A percentile compares a stretch with the other conserved stretches of the same genome.
Conservation (phyloP, 2,113 vertebrate genomes). For the Taurulus bubalis region DNA sequence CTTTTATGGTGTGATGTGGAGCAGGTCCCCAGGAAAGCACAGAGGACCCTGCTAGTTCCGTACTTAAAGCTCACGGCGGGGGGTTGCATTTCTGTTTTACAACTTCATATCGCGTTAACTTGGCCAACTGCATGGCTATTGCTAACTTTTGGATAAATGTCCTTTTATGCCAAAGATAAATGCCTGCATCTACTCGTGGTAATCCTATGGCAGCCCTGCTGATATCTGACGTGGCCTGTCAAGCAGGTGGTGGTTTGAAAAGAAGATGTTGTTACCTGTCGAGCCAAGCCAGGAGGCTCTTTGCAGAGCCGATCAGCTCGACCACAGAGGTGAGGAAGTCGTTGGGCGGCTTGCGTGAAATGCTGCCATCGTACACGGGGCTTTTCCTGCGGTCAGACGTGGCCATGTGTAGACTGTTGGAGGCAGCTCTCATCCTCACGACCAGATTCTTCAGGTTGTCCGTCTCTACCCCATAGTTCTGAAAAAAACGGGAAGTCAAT, state of each 20-base stretch:
- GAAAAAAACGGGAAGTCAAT: constrained; percentile 52
- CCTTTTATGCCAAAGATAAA: not conserved
- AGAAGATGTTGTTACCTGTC: constrained; percentile 86
- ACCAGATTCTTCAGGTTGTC: constrained; percentile 96
- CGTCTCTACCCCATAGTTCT: constrained; percentile 98
- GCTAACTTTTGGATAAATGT: not conserved
- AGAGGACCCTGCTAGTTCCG: not conserved
- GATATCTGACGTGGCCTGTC: not conserved
- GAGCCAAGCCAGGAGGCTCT: constrained; percentile 94
- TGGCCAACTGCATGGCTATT: not conserved
- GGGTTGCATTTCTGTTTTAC: not conserved
- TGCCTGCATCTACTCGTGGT: not conserved
- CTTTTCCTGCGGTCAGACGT: constrained; percentile 89
- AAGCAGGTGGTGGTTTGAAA: not conserved
- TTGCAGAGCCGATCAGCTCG: constrained; percentile 95
- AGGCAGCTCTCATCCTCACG: constrained; percentile 89
- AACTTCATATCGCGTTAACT: not conserved
- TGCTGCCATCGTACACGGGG: constrained; percentile 86
- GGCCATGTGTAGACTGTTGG: constrained; percentile 91
- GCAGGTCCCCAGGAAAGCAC: constrained; percentile 30
- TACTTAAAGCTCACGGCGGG: not conserved
- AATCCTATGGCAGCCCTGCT: not conserved
- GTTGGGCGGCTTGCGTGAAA: constrained; percentile 91
- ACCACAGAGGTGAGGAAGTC: constrained; percentile 97
- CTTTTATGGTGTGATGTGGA: constrained; percentile 40